Conservation (phyloP, 2,797 vertebrate genomes). For the Macroramphosus scolopax region DNA sequence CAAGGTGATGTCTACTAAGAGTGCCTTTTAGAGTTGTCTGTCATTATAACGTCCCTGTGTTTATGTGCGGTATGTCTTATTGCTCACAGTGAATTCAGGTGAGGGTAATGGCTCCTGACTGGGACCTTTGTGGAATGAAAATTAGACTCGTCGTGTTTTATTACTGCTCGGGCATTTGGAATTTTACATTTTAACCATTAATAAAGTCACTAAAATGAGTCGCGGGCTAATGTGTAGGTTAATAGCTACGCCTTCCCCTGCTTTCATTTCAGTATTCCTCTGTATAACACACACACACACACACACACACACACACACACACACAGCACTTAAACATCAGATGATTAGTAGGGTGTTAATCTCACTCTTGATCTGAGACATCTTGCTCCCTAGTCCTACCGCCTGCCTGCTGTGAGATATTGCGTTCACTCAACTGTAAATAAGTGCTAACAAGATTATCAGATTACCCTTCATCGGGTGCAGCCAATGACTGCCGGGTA, state of each 20-base stretch:
- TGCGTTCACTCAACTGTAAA: slow-evolving; percentile 61
- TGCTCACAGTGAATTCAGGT: slow-evolving; percentile 19
- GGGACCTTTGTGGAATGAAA: slow-evolving; percentile 23
- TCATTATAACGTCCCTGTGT: slow-evolving; percentile 17
- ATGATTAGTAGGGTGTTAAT: slow-evolving; percentile 61
- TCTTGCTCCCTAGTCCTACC: slow-evolving; percentile 18
- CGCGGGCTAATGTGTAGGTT: too few species aligned
- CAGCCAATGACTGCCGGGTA: slow-evolving; percentile 45
- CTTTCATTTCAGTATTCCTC: slow-evolving; percentile 1
- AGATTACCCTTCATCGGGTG: slow-evolving; percentile 60
- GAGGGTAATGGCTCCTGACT: slow-evolving; percentile 16
- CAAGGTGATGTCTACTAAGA: slow-evolving; percentile 45
- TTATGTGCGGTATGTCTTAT: too few species aligned
- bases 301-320: slow-evolving; percentile 12
- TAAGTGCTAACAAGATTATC: slow-evolving; percentile 70
- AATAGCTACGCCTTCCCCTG: too few species aligned
- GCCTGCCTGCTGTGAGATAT: slow-evolving; percentile 56
- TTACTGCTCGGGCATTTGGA: slow-evolving; percentile 29
- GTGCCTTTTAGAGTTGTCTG: slow-evolving; percentile 22
- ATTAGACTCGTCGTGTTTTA: slow-evolving; percentile 29
- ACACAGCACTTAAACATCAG: slow-evolving; percentile 53
- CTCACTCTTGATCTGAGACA: slow-evolving; percentile 46
- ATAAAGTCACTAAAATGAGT: slow-evolving; percentile 34
- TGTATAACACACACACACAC: slow-evolving; percentile 1
- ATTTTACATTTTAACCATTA: slow-evolving; percentile 34